Conservation (phyloP, 2,888 invertebrate genomes). For the Lottia gigantea region DNA sequence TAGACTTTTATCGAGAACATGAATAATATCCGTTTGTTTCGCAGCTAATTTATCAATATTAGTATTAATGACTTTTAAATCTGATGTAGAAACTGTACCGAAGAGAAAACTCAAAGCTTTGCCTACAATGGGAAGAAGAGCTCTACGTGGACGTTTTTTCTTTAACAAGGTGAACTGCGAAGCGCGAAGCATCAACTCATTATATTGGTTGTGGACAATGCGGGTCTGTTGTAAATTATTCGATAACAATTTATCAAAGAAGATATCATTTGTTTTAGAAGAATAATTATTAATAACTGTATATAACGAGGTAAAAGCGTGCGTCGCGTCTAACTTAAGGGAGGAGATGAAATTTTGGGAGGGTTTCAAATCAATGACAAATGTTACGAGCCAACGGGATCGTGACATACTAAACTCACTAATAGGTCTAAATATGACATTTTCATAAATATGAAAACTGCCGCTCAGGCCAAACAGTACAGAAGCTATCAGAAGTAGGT, state of each 20-base stretch:
- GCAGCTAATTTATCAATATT: background rate
- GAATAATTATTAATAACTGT: background rate
- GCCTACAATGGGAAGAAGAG: background rate
- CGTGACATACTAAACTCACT: background rate
- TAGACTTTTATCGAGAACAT: background rate
- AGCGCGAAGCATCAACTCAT: background rate
- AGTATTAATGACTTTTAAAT: background rate
- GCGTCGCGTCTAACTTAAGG: background rate
- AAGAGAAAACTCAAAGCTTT: slow-evolving; percentile 5
- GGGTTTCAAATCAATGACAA: background rate
- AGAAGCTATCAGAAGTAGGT: too few species aligned
- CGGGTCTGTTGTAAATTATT: background rate
- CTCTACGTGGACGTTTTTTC: background rate
- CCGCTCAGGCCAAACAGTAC: background rate
- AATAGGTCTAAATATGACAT: background rate
- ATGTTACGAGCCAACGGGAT: background rate
- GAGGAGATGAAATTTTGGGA: background rate
- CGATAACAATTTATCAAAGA: background rate
- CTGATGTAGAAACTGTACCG: slow-evolving; percentile 2
- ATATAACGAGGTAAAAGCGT: background rate
- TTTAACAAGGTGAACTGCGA: background rate
- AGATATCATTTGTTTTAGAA: background rate
- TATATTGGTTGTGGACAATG: background rate
- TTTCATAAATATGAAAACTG: background rate
- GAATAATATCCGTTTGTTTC: background rate